Conservation (phyloP, 2,113 vertebrate genomes). For the Zingel zingel region DNA sequence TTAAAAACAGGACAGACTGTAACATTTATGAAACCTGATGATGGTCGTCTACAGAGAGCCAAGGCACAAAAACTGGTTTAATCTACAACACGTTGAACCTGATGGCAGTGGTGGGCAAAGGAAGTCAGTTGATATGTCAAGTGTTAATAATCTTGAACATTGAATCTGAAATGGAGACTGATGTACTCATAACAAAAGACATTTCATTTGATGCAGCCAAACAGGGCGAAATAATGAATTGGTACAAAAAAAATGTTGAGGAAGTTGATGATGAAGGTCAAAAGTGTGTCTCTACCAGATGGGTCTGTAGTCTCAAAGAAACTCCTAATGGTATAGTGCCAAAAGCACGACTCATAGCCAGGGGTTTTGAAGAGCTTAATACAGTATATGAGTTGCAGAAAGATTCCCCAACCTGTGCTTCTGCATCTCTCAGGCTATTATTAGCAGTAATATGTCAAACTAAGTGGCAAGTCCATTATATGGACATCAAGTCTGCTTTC, state of each 20-base stretch:
- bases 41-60: not conserved
- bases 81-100: not conserved
- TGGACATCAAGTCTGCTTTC: constrained; percentile 32
- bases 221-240: not conserved
- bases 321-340: not conserved
- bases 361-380: constrained; percentile 7
- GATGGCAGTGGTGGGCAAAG: not conserved
- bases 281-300: constrained; percentile 1
- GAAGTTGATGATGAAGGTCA: not conserved
- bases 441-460: constrained; percentile 18
- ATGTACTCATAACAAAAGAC: constrained; percentile 4
- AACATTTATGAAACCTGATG: not conserved
- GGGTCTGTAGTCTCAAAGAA: constrained; percentile 19
- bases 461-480: constrained; percentile 1
- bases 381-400: not conserved
- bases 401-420: constrained; percentile 1
- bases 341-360: not conserved
- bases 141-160: not conserved
- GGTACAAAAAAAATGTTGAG: not conserved
- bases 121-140: not conserved
- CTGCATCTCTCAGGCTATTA: constrained; percentile 6
- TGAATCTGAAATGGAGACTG: not conserved
- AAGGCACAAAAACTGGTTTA: not conserved
- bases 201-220: constrained; percentile 9
- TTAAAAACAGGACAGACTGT: not conserved